These are phyloP conservation scores for Ailuropoda melanoleuca DNA, from an alignment of 2,113 vertebrate species.

Conservation along the genomic window DNA sequence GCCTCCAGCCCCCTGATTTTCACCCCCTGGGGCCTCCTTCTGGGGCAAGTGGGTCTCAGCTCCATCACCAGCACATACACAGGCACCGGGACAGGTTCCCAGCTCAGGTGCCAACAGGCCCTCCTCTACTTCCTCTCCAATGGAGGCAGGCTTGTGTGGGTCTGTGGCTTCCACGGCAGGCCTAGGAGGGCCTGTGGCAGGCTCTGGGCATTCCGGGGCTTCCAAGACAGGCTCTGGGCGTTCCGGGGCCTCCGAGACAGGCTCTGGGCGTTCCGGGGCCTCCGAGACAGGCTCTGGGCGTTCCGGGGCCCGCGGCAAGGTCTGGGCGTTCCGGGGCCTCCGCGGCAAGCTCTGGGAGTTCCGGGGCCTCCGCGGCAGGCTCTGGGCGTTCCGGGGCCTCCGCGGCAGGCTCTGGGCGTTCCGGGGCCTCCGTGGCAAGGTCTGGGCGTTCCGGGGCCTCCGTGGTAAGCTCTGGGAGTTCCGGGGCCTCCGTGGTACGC, in stretches of 20 bases:
- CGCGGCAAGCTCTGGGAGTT: background rate
- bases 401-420: too few relatives aligned
- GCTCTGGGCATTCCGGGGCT: too few relatives aligned
- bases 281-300: too few relatives aligned
- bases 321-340: background rate
- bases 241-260: background rate
- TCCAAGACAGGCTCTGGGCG: background rate
- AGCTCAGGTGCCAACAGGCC: rapidly evolving
- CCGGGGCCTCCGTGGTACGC: background rate
- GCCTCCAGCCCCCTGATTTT: background rate
- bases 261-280: background rate
- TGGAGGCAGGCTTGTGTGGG: background rate
- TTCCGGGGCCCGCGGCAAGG: too few relatives aligned
- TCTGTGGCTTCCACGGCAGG: background rate
- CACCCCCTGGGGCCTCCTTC: background rate
- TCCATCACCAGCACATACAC: background rate
- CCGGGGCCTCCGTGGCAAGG: too few relatives aligned
- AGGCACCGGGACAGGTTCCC: background rate
- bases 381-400: background rate
- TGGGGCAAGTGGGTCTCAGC: background rate
- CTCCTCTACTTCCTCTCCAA: background rate
- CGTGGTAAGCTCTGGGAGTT: too few relatives aligned
- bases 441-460: too few relatives aligned
- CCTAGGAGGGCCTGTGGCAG: background rate
- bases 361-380: rapidly evolving